phyloP scores from a whole-genome alignment of 2,888 invertebrate species.

The Hirtodrosophila cameraria region DNA sequence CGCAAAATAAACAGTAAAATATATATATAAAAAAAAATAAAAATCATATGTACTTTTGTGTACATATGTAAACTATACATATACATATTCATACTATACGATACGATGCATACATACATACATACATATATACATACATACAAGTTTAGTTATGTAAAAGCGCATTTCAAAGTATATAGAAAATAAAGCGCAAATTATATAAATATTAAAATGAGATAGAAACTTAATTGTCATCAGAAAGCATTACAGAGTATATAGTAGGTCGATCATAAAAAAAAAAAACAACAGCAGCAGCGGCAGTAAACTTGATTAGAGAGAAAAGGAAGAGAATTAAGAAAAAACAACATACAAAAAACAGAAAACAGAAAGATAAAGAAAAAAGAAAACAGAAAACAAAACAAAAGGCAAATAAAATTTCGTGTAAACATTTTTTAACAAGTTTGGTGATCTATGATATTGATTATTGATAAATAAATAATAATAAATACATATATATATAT shows the following conservation, averaged over 20 bases:
- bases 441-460: constrained; percentile 82
- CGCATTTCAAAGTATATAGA: constrained; percentile 33
- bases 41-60: constrained; percentile 48
- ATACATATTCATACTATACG: constrained; percentile 31
- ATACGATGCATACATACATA: constrained; percentile 26
- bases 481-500: constrained; percentile 48
- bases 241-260: constrained; percentile 43
- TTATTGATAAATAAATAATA: constrained; percentile 71
- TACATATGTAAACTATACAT: constrained; percentile 43
- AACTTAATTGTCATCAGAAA: constrained; percentile 13
- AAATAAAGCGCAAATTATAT: constrained; percentile 65
- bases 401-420: constrained; percentile 57
- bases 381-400: constrained; percentile 20
- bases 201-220: constrained; percentile 14
- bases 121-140: constrained; percentile 32
- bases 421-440: constrained; percentile 80
- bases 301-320: constrained; percentile 41
- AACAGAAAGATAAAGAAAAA: constrained; percentile 2
- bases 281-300: constrained; percentile 11
- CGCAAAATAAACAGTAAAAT: constrained; percentile 3
- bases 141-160: constrained; percentile 23
- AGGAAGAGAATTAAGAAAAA: not conserved
- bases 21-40: not conserved
- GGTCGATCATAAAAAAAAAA: constrained; percentile 21
- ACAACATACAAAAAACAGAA: constrained; percentile 3